These are phyloP conservation scores for Felis chaus DNA, from an alignment of 2,113 vertebrate species.

Conservation along the genomic window DNA sequence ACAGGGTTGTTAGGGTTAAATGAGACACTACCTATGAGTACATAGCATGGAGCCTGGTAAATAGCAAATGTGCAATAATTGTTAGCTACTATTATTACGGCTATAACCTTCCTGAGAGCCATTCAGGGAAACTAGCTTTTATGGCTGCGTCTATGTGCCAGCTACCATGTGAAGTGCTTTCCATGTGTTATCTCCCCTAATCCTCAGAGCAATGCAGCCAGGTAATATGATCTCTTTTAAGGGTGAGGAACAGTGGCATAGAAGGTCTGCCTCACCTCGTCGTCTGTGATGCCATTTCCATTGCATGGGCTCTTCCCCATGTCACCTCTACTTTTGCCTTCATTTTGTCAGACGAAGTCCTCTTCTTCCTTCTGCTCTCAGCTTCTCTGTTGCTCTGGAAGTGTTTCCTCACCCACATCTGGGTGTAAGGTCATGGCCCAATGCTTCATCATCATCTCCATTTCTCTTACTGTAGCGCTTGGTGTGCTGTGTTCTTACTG, in stretches of 20 bases:
- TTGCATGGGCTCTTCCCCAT: background rate
- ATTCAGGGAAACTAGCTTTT: background rate
- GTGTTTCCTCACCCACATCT: background rate
- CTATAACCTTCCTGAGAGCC: background rate
- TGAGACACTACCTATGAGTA: background rate
- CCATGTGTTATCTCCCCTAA: background rate
- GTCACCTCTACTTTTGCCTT: background rate
- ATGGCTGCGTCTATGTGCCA: background rate
- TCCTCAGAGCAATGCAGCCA: background rate
- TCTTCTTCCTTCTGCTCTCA: background rate
- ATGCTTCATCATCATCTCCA: accelerated
- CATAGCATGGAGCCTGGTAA: background rate
- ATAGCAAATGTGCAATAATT: background rate
- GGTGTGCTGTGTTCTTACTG: background rate
- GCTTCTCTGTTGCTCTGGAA: background rate
- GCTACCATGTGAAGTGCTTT: background rate
- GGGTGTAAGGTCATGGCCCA: background rate
- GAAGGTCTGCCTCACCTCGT: background rate
- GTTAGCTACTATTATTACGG: background rate
- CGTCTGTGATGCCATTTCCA: background rate
- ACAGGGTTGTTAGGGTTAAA: background rate
- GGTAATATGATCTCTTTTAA: background rate
- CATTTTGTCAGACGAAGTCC: background rate
- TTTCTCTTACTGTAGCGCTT: background rate
- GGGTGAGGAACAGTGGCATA: background rate